Evolutionary conservation across 2,797 vertebrate genomes (phyloP).

Genomic region (Ambastaia sidthimunki): DNA sequence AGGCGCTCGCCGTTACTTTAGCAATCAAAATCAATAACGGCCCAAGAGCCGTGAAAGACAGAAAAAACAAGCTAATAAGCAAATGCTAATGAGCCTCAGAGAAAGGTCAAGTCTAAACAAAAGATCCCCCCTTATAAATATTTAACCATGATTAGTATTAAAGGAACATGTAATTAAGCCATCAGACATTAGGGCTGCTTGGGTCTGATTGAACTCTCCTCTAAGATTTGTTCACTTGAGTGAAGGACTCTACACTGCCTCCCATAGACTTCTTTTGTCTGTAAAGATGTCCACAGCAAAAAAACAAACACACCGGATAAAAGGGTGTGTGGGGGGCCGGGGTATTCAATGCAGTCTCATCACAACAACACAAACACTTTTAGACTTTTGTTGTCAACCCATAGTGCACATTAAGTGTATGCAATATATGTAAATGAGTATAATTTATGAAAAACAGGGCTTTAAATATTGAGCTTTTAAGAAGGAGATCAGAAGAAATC

Average conservation of each 20-base stretch:
- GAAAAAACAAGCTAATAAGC: constrained; percentile 69
- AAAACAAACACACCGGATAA: background rate
- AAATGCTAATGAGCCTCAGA: constrained; percentile 75
- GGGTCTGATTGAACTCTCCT: constrained; percentile 53
- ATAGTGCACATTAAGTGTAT: background rate
- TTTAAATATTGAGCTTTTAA: no score
- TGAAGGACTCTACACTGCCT: constrained; percentile 32
- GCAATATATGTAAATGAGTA: background rate
- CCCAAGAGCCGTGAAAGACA: constrained; percentile 53
- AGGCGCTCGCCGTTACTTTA: constrained; percentile 50
- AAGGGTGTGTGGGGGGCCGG: no score
- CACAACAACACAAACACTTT: background rate
- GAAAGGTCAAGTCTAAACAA: constrained; percentile 83
- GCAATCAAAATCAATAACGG: constrained; percentile 75
- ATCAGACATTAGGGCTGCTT: constrained; percentile 53
- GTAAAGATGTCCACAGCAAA: constrained; percentile 17
- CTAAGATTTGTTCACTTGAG: constrained; percentile 47
- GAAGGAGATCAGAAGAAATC: no score
- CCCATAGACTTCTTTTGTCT: constrained; percentile 44
- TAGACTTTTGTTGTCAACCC: background rate
- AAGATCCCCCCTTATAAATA: constrained; percentile 80
- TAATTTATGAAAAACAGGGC: no score
- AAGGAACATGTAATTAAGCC: constrained; percentile 74
- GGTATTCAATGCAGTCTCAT: no score
- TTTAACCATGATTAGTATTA: constrained; percentile 80